phyloP scores from a whole-genome alignment of 2,797 vertebrate species.

The Peromyscus attwateri region DNA sequence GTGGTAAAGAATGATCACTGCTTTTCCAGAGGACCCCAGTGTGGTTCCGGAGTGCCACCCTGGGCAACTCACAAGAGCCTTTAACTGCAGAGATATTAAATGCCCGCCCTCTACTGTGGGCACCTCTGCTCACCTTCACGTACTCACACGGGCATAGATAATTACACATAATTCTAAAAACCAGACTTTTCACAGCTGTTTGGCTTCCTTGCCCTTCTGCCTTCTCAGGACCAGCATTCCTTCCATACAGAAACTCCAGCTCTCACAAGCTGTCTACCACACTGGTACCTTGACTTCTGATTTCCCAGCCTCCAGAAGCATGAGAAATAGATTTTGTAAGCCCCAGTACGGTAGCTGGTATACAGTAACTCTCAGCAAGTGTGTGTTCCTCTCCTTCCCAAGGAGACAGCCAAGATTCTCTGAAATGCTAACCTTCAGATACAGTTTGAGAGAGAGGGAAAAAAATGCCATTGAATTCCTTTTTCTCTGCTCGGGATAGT shows the following conservation, averaged over 20 bases:
- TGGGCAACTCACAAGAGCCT: neutral
- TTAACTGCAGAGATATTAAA: neutral
- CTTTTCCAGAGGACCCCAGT: neutral
- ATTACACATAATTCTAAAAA: neutral
- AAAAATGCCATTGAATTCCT: conserved; percentile 15
- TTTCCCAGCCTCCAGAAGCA: neutral
- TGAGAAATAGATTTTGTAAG: neutral
- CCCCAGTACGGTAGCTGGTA: neutral
- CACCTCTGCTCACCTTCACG: neutral
- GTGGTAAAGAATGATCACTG: neutral
- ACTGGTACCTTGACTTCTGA: neutral
- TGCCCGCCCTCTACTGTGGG: neutral
- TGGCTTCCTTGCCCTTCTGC: neutral
- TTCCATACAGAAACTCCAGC: neutral
- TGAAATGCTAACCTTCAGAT: conserved; percentile 49
- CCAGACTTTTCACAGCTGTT: neutral
- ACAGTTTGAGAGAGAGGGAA: neutral
- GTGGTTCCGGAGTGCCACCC: neutral
- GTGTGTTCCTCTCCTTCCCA: neutral
- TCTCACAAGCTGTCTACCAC: neutral
- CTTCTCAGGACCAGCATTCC: neutral
- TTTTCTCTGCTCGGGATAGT: neutral
- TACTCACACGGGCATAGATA: neutral
- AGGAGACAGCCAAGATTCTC: conserved; percentile 33
- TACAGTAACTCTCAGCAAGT: neutral